These are phyloP conservation scores for Ciconia stormi DNA, from an alignment of 2,113 vertebrate species.

Conservation along the genomic window DNA sequence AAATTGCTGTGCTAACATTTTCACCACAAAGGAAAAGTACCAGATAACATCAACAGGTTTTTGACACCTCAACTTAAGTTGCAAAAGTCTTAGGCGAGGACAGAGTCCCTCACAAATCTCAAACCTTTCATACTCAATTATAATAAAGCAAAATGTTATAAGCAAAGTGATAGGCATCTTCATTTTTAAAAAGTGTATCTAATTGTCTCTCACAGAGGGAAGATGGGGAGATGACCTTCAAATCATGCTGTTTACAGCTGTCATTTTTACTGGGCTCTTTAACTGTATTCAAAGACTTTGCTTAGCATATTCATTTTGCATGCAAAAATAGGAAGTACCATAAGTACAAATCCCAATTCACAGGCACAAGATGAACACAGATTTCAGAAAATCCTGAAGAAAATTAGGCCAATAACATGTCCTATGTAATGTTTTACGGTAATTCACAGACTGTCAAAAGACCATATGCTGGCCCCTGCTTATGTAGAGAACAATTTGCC, in stretches of 20 bases:
- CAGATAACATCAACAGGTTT: slow-evolving; percentile 1
- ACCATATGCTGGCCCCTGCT: background rate
- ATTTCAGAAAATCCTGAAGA: background rate
- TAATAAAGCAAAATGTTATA: background rate
- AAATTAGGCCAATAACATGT: background rate
- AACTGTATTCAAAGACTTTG: background rate
- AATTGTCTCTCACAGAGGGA: background rate
- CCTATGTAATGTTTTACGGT: background rate
- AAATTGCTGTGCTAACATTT: slow-evolving; percentile 29
- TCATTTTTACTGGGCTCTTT: background rate
- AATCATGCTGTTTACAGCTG: background rate
- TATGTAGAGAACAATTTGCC: background rate
- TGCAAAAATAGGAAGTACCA: background rate
- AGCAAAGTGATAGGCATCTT: background rate
- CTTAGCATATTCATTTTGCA: background rate
- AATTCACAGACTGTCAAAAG: background rate
- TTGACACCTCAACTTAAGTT: slow-evolving; percentile 16
- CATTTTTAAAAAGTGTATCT: background rate
- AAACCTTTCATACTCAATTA: slow-evolving; percentile 5
- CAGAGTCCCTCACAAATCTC: background rate
- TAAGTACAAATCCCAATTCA: background rate
- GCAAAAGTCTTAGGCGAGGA: background rate
- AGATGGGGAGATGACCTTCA: background rate
- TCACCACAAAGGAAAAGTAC: background rate
- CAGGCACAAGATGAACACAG: background rate